Base-by-base conservation (phyloP, 2,113 vertebrate genomes). In the Argyrosomus japonicus region DNA sequence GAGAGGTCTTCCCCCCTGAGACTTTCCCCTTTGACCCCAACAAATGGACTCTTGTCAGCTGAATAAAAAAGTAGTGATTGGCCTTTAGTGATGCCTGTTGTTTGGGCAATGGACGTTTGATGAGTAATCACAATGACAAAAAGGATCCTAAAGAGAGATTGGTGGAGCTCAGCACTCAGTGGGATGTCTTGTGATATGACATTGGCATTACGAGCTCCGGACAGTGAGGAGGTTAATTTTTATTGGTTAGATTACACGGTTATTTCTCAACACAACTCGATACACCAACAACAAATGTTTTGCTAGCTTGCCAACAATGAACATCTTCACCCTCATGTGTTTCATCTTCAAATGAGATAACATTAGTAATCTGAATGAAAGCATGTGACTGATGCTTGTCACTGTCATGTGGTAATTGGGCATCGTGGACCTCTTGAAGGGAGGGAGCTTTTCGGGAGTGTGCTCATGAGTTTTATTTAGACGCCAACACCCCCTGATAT, bases 21-120 rank as follows among this genome's bases (percentile, higher is more conserved):
- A 92, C 86, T 85, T 94, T 88, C 89, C 90, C 92, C 88, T 93
- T 93, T 95, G 94, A 95, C 94, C 93, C 87, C 86, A 87, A 92
- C 84, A 89, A 94, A 95, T 92, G 87, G 89, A 94, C 91, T 93
- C 89, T 88, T 93, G 92, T 91, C 90, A 81, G 72, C 67, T 87
- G 79, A 88, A 90, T 92, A 81, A 89, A 87, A 86, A 90, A 83
- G 77, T 65, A 81, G 81, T 89, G 89, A 93, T 87, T 86, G 86
- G 82, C 88, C 91, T 93, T 93, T 91, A 90, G 90, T 85, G 82
- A 88, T 91, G 88, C 79, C 80, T 84, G 85, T 87, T 85, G 82
- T 91, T 91, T 70, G 77, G 83, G 75, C 68, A 61, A 69, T 58
- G 48, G 72, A 82, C n/a, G 56, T 81, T 79, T 86, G 63, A 83